Evolutionary conservation across 2,888 invertebrate species (phyloP).

Genomic region (Lasius platythorax): DNA sequence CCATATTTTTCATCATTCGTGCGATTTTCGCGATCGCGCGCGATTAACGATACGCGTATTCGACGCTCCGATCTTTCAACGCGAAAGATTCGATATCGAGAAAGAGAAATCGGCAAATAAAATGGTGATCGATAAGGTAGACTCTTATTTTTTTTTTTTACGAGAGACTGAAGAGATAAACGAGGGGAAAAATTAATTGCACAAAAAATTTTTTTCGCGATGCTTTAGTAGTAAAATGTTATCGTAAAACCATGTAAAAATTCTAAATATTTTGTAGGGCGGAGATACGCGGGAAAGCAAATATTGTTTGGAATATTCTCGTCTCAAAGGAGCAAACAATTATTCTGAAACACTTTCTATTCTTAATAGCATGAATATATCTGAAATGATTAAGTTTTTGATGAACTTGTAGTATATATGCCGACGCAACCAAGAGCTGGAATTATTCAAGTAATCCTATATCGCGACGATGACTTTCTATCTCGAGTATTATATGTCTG

Average conservation of each 20-base stretch:
- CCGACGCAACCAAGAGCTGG: neutral
- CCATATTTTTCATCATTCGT: conserved; percentile 7
- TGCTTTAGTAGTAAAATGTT: neutral
- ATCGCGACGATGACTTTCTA: neutral
- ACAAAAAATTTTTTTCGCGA: neutral
- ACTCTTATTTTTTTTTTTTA: neutral
- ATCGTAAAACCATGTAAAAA: neutral
- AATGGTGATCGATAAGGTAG: neutral
- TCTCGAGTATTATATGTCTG: neutral
- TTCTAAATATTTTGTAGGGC: neutral
- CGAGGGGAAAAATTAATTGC: neutral
- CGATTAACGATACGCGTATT: neutral
- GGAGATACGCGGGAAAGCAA: neutral
- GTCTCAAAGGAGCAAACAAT: neutral
- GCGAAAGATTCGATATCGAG: neutral
- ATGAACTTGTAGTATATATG: neutral
- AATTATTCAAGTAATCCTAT: neutral
- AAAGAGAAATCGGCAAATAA: neutral
- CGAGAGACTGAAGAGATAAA: neutral
- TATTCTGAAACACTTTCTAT: neutral
- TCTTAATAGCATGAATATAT: neutral
- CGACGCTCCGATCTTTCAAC: neutral
- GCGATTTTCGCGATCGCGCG: neutral
- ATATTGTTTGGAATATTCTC: conserved; percentile 1
- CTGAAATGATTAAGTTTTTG: neutral